Evolutionary conservation across 2,113 vertebrate genomes (phyloP).

Genomic region (Aspidoscelis tigris): DNA sequence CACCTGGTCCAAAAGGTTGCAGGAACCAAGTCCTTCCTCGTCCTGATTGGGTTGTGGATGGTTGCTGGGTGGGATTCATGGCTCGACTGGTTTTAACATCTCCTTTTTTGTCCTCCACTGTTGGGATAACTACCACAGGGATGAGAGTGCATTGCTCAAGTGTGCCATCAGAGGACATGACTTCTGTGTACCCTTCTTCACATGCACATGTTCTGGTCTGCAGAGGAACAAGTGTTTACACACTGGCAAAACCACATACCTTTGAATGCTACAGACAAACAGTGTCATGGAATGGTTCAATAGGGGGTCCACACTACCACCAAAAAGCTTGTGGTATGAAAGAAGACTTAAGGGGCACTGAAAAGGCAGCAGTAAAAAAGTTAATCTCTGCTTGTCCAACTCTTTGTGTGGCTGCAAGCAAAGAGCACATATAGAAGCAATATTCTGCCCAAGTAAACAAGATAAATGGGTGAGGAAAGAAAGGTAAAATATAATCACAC

Average conservation of each 20-base stretch:
- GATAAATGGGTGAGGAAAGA: not conserved
- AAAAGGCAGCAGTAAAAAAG: not conserved
- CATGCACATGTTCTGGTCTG: constrained; percentile 88
- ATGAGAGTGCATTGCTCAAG: constrained; percentile 93
- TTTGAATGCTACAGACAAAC: constrained; percentile 25
- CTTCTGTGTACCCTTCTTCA: constrained; percentile 95
- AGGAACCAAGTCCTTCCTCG: constrained; percentile 95
- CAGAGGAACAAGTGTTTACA: constrained; percentile 65
- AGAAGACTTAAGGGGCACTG: not conserved
- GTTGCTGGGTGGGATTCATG: constrained; percentile 85
- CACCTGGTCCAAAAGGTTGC: constrained; percentile 95
- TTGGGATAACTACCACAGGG: constrained; percentile 91
- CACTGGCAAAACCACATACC: constrained; percentile 37
- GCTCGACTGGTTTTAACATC: constrained; percentile 96
- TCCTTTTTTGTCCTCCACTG: constrained; percentile 86
- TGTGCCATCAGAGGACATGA: constrained; percentile 85
- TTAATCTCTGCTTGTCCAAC: no score
- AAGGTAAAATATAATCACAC: not conserved
- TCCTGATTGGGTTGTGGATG: constrained; percentile 83
- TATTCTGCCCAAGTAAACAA: not conserved
- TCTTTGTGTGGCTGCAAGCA: no score
- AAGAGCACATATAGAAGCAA: not conserved
- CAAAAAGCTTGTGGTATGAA: not conserved
- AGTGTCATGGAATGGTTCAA: constrained; percentile 18
- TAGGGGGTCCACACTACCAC: not conserved